Conservation (phyloP, 2,888 invertebrate species). For the Timema podura region DNA sequence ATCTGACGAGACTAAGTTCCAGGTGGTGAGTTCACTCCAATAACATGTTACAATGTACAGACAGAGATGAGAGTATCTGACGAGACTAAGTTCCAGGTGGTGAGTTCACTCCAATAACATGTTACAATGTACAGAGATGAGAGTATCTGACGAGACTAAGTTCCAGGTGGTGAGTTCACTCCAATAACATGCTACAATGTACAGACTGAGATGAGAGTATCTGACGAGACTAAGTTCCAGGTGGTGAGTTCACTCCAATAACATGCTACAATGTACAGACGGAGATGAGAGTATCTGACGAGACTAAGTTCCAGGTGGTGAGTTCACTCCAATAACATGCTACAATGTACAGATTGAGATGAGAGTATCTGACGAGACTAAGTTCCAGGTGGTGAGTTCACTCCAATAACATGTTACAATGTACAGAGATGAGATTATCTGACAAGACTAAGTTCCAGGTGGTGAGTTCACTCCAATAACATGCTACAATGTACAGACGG, state of each 20-base stretch:
- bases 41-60: constrained; percentile 38
- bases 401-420: too few species aligned
- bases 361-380: constrained; percentile 88
- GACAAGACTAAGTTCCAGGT: constrained; percentile 97
- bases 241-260: constrained; percentile 61
- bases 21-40: constrained; percentile 67
- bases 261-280: constrained; percentile 50
- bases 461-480: constrained; percentile 53
- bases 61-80: constrained; percentile 87
- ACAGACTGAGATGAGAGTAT: constrained; percentile 80
- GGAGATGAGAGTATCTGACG: constrained; percentile 86
- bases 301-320: constrained; percentile 95
- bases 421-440: constrained; percentile 78
- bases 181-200: too few species aligned
- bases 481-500: constrained; percentile 53
- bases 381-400: constrained; percentile 86
- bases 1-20: constrained; percentile 93
- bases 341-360: constrained; percentile 63
- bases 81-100: constrained; percentile 94
- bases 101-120: constrained; percentile 47
- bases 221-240: constrained; percentile 94
- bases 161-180: constrained; percentile 80
- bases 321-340: constrained; percentile 40
- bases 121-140: constrained; percentile 59
- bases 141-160: constrained; percentile 91